Percentiles rank a stretch among this genome's conserved stretches.
phyloP scores from a whole-genome alignment of 53 echinoderm and acorn worm species.

The Pentamera pediparva region DNA sequence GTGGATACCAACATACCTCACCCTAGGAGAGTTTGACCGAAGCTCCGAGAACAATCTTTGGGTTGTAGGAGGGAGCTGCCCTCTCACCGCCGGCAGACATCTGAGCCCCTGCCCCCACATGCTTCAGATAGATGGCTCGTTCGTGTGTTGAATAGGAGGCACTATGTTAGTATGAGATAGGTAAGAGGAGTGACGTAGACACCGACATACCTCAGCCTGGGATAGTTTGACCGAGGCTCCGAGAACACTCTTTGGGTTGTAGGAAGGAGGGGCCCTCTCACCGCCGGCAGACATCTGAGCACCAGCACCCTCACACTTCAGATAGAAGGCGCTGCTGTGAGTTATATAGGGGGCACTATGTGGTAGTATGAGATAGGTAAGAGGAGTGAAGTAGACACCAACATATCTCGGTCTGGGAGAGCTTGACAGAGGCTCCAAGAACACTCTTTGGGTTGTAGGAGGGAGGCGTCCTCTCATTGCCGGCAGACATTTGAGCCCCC shows the following conservation, averaged over 20 bases:
- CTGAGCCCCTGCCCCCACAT: no score
- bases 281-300: background rate
- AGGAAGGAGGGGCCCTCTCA: constrained; percentile 26
- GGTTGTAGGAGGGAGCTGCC: constrained; percentile 47
- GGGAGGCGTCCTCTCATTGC: constrained; percentile 22
- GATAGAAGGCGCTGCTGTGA: no score
- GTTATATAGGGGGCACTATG: no score
- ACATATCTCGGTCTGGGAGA: constrained; percentile 76
- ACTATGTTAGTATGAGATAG: no score
- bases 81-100: background rate
- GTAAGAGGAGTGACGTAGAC: no score
- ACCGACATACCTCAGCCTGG: constrained; percentile 75
- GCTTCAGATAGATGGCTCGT: constrained; percentile 33
- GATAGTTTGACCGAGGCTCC: constrained; percentile 56
- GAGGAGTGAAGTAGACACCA: no score
- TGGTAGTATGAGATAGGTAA: no score
- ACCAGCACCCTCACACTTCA: constrained; percentile 9
- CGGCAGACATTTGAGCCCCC: background rate
- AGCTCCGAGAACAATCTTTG: constrained; percentile 47
- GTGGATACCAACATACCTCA: no score
- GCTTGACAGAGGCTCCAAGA: constrained; percentile 45
- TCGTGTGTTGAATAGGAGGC: no score
- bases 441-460: constrained; percentile 57
- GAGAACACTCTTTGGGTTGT: constrained; percentile 57
- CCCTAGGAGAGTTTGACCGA: constrained; percentile 59